Evolutionary conservation across 2,797 vertebrate species (phyloP).

Genomic region (Poecilia gillii): DNA sequence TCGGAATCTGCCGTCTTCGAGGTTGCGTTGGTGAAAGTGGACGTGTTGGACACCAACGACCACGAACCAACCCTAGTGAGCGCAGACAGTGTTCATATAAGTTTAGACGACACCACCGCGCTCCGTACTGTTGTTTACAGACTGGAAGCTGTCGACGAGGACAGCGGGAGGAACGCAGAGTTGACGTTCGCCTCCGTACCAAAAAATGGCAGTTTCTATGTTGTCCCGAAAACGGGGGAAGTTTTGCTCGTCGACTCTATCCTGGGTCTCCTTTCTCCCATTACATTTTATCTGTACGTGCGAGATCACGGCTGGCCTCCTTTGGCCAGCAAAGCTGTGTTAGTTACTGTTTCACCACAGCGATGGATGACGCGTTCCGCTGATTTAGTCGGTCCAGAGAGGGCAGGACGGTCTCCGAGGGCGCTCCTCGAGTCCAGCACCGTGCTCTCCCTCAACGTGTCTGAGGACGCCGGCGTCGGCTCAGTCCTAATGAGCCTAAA

Average conservation of each 20-base stretch:
- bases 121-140: conserved; percentile 83
- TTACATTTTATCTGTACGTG: conserved; percentile 82
- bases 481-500: conserved; percentile 81
- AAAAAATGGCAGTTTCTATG: conserved; percentile 85
- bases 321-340: conserved; percentile 79
- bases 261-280: conserved; percentile 77
- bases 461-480: conserved; percentile 84
- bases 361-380: conserved; percentile 61
- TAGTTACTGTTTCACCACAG: conserved; percentile 81
- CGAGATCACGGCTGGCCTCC: conserved; percentile 86
- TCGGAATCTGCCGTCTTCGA: conserved; percentile 57
- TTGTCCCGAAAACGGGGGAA: conserved; percentile 90
- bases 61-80: conserved; percentile 82
- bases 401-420: conserved; percentile 61
- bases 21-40: conserved; percentile 84
- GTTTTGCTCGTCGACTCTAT: conserved; percentile 89
- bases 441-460: conserved; percentile 77
- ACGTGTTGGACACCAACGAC: conserved; percentile 90
- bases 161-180: conserved; percentile 88
- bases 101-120: conserved; percentile 86
- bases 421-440: conserved; percentile 68
- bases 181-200: conserved; percentile 84
- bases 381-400: conserved; percentile 14
- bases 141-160: conserved; percentile 82
- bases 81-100: conserved; percentile 74